phyloP scores from a whole-genome alignment of 2,113 vertebrate species.

The Corythoichthys haematopterus region DNA sequence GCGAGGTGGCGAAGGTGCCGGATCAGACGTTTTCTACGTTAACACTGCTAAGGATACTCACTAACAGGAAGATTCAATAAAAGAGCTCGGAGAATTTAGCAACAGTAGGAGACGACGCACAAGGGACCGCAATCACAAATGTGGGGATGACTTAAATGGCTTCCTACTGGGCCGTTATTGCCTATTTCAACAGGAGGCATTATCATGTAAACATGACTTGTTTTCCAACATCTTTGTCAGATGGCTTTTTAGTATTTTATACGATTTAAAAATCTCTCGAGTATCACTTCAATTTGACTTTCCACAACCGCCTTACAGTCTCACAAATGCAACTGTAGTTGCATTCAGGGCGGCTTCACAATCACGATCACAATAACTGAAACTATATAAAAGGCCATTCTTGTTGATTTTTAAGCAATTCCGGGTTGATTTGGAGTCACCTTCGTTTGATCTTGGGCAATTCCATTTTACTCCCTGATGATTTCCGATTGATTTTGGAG shows the following conservation, averaged over 20 bases:
- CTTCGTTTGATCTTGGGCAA: too few species aligned
- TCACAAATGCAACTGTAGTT: neutral
- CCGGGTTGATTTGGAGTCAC: too few species aligned
- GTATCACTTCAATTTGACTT: neutral
- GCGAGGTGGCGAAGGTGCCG: constrained; percentile 15
- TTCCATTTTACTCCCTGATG: too few species aligned
- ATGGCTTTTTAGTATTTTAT: neutral
- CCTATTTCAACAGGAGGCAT: constrained; percentile 16
- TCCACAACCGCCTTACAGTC: neutral
- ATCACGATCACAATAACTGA: too few species aligned
- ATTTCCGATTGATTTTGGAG: too few species aligned
- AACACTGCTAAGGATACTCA: constrained; percentile 14
- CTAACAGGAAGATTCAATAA: constrained; percentile 24
- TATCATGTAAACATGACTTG: constrained; percentile 15
- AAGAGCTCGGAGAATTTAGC: neutral
- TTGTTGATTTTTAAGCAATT: too few species aligned
- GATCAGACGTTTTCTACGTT: constrained; percentile 33
- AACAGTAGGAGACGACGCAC: constrained; percentile 23
- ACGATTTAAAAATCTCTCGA: neutral
- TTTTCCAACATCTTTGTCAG: constrained; percentile 1
- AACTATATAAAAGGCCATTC: too few species aligned
- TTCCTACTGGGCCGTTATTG: constrained; percentile 22
- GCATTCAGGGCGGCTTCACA: too few species aligned
- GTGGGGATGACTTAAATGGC: constrained; percentile 16
- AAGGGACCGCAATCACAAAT: constrained; percentile 11